Evolutionary conservation across 1,140 invertebrate species (phyloP).

Genomic region (Dryas iulia): DNA sequence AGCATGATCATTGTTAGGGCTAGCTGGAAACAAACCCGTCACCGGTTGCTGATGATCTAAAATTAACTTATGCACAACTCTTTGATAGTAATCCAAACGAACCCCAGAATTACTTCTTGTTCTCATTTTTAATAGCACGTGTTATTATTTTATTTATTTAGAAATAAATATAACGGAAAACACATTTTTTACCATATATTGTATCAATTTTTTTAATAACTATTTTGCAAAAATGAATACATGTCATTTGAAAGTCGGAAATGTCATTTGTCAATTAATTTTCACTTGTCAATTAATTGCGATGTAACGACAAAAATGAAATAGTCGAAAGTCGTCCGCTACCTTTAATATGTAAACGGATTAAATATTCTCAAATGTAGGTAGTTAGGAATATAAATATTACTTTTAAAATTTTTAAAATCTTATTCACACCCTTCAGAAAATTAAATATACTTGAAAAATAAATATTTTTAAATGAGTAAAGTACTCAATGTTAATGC

Average conservation of each 20-base stretch:
- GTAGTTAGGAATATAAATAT: too few relatives aligned
- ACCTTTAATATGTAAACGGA: too few relatives aligned
- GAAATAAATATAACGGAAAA: slow-evolving; percentile 9
- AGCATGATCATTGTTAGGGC: slow-evolving; percentile 93
- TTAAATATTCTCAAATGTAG: too few relatives aligned
- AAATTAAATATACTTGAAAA: too few relatives aligned
- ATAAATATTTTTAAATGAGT: too few relatives aligned
- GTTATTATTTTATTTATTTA: slow-evolving; percentile 9
- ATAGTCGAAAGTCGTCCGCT: too few relatives aligned
- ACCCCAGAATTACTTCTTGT: slow-evolving; percentile 97
- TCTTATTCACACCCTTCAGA: too few relatives aligned
- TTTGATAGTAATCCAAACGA: slow-evolving; percentile 96
- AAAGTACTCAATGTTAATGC: too few relatives aligned
- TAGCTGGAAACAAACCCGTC: slow-evolving; percentile 95
- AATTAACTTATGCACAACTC: slow-evolving; percentile 95
- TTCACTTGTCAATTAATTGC: neutral
- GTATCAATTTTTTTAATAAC: slow-evolving; percentile 22
- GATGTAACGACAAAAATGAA: neutral
- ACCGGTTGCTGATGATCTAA: slow-evolving; percentile 97
- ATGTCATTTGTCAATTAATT: slow-evolving; percentile 18
- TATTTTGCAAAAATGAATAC: slow-evolving; percentile 26
- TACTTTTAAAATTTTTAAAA: too few relatives aligned
- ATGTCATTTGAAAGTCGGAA: slow-evolving; percentile 70
- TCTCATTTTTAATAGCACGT: slow-evolving; percentile 85
- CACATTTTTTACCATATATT: neutral